These are phyloP conservation scores for Crioceris asparagi DNA, from an alignment of 2,888 invertebrate species.

Conservation along the genomic window DNA sequence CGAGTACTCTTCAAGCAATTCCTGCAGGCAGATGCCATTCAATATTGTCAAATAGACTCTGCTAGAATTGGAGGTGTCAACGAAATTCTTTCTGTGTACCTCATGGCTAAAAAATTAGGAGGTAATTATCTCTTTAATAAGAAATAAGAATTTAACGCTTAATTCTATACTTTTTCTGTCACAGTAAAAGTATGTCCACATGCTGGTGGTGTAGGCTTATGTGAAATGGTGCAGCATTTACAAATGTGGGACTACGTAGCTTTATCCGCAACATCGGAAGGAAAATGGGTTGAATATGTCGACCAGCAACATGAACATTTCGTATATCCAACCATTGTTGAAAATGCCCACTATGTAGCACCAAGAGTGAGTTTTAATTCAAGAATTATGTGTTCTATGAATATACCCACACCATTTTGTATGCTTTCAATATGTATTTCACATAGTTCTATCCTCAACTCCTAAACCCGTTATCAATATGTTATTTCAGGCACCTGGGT, in stretches of 20 bases:
- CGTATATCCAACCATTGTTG: constrained; percentile 56
- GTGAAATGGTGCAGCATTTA: constrained; percentile 88
- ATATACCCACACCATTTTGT: background rate
- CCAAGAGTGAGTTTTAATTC: constrained; percentile 52
- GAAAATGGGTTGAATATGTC: constrained; percentile 72
- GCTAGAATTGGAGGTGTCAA: constrained; percentile 81
- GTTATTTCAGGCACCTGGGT: constrained; percentile 56
- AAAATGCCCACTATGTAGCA: constrained; percentile 60
- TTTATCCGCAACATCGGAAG: constrained; percentile 58
- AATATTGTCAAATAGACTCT: constrained; percentile 85
- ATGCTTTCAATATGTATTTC: constrained; percentile 1
- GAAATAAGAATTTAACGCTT: too few species aligned
- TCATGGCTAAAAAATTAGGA: constrained; percentile 78
- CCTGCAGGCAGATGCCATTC: constrained; percentile 66
- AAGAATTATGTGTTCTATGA: too few species aligned
- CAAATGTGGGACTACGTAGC: constrained; percentile 80
- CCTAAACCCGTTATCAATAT: constrained; percentile 2
- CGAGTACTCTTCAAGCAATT: constrained; percentile 88
- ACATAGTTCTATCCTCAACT: background rate
- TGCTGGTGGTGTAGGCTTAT: constrained; percentile 88
- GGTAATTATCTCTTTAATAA: constrained; percentile 49
- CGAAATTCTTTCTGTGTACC: constrained; percentile 75
- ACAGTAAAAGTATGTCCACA: constrained; percentile 87
- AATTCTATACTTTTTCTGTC: background rate
- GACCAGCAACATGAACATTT: constrained; percentile 90